A percentile compares a stretch with the other conserved stretches of the same genome.
Evolutionary conservation across 2,113 vertebrate genomes (phyloP).

Genomic region (Lanius ludovicianus): DNA sequence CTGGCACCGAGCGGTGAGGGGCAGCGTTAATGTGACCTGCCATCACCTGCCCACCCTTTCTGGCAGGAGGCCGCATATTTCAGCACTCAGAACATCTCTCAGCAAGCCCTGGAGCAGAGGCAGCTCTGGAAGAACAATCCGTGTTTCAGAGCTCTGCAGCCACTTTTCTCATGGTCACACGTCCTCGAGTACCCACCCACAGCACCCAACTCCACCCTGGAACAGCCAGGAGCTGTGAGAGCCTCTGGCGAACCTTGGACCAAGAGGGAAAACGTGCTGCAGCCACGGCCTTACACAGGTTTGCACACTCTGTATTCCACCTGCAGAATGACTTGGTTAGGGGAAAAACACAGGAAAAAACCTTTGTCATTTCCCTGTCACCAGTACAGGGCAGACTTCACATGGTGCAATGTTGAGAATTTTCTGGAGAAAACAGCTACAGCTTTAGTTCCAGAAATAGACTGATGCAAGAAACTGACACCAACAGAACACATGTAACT

Average conservation of each 20-base stretch:
- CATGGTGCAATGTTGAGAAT: background rate
- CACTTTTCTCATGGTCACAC: fast-evolving
- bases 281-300: fast-evolving
- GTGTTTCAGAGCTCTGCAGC: background rate
- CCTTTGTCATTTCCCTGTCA: background rate
- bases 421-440: background rate
- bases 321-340: background rate
- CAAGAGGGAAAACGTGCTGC: background rate
- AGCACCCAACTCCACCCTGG: fast-evolving
- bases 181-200: fast-evolving
- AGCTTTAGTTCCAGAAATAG: background rate
- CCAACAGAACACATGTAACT: background rate
- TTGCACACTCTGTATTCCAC: background rate
- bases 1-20: fast-evolving
- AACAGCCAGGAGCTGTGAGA: background rate
- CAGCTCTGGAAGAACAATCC: background rate
- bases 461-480: too few relatives aligned
- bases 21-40: background rate
- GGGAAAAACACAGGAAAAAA: background rate
- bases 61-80: background rate
- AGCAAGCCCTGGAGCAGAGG: background rate
- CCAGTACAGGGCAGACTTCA: background rate
- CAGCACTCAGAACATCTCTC: background rate
- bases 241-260: fast-evolving
- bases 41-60: background rate